Base-by-base conservation (phyloP, 2,113 vertebrate genomes). In the Conger conger region DNA sequence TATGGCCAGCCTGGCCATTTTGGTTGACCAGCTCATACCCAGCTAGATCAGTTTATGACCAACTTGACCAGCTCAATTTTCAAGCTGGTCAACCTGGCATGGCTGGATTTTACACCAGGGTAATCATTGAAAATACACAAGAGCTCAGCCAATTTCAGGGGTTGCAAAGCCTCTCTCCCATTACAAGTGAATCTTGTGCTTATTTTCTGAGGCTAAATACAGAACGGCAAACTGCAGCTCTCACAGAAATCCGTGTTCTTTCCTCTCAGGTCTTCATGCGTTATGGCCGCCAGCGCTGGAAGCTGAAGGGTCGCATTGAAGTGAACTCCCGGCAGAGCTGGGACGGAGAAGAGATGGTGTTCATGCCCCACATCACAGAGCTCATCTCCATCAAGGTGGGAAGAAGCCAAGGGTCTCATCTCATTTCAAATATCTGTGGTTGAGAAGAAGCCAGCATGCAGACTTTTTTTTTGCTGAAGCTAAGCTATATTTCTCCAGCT, bases 351-450 rank as follows among this genome's bases (percentile, higher is more conserved):
- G 97, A 99, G 88, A 97, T 96, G 91, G 90, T 98, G 86, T 99
- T 99, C 89, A 93, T 97, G 89, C 98, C 98, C 20, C 95, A 98
- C 84, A 96, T 99, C 85, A 93, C 94, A 0, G 98, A 98, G 23
- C 93, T 99, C 80, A 99, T 99, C 87, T 98, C 97, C 92, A 99
- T 99, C 92, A 99, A 99, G 97, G 98, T 99, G 92, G 3, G 30
- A 73, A 30, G 68, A 33, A 9, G 11, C 68, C 27, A 33, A 33
- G 33, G n/a, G 11, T 30, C 68, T 30, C 7, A 11, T 8, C 27
- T 33, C 68, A n/a, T 73, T 42, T 45, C 33, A 17, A 16, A 23
- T 13, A 40, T n/a, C 33, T 30, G n/a, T 30, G n/a, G 68, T 13
- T 63, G n/a, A n/a, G 68, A 20, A 63, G 57, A n/a, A 73, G 68